Base-by-base conservation (phyloP, 2,113 vertebrate species). In the Acrocephalus arundinaceus region DNA sequence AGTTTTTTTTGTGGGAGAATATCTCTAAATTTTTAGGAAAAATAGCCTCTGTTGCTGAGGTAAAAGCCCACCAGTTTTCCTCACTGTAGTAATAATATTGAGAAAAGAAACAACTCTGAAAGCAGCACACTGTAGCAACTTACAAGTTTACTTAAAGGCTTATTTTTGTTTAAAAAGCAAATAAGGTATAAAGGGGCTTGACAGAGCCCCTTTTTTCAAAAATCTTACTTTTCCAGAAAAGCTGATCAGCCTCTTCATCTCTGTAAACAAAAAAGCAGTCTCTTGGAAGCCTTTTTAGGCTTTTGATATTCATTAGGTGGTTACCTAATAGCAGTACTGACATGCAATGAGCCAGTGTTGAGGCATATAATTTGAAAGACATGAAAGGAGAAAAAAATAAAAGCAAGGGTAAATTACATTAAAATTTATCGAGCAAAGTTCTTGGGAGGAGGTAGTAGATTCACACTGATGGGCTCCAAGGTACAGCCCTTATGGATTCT, bases 101-200 rank as follows among this genome's bases (percentile, higher is more conserved):
- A 73, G 58, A 89, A 81, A 89, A 89, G 19, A 78, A 81, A 62
- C 45, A 66, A 39, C 27, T 79, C 71, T 85, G 62, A 87, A 82
- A 87, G 54, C 54, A 62, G 31, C 28, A 49, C 7, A 24, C 10
- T 87, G 28, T 89, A 31, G 48, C 51, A 85, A 37, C 1, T 13
- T 30, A 31, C 4, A 46, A 54, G n/a, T 65, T 85, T 87, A 78
- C 66, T 57, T 65, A 54, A 81, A 65, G 45, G 14, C 17, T 91
- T 92, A 7, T 71, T 88, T 94, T 75, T 84, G 13, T 87, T 89
- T 89, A 45, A 73, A 94, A 87, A 85, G 10, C 20, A 82, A 79
- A 3, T 74, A 78, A 72, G 7, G 58, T 85, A 18, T 46, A 35
- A 81, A 89, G 8, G 54, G 63, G 43, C 31, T 72, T 79, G 45